A percentile compares a stretch with the other conserved stretches of the same genome.
These are phyloP conservation scores for Pseudeuparius sepicola DNA, from an alignment of 2,888 invertebrate species.

Conservation along the genomic window DNA sequence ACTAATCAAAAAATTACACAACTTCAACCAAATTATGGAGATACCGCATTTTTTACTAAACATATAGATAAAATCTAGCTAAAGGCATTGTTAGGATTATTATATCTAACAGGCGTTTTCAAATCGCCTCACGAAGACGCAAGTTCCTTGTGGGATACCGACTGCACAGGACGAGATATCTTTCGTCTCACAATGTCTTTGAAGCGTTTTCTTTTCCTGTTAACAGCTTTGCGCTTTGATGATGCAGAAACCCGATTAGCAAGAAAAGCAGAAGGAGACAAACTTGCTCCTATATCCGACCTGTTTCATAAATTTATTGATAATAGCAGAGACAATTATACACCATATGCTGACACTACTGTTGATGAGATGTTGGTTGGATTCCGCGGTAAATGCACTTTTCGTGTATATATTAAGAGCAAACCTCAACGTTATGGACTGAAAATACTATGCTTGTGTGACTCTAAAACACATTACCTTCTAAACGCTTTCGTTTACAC, in stretches of 20 bases:
- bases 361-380: conserved; percentile 17
- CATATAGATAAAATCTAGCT: conserved; percentile 13
- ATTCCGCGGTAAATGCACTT: conserved; percentile 15
- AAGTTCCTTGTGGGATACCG: conserved; percentile 9
- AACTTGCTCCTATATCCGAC: conserved; percentile 15
- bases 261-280: conserved; percentile 10
- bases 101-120: conserved; percentile 13
- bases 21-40: conserved; percentile 1
- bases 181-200: conserved; percentile 13
- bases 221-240: conserved; percentile 16
- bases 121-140: conserved; percentile 16
- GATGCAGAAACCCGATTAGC: conserved; percentile 12
- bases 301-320: conserved; percentile 14
- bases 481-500: conserved; percentile 14
- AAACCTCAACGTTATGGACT: conserved; percentile 19
- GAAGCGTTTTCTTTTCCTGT: conserved; percentile 13
- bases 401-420: conserved; percentile 19
- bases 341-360: conserved; percentile 10
- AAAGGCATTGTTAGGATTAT: conserved; percentile 13
- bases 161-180: conserved; percentile 15
- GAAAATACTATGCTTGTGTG: conserved; percentile 18
- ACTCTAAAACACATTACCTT: conserved; percentile 13
- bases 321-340: conserved; percentile 17
- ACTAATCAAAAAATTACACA: conserved; percentile 14
- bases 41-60: conserved; percentile 9